Base-by-base conservation (phyloP, 1,140 invertebrate species). In the Papilio helenus region DNA sequence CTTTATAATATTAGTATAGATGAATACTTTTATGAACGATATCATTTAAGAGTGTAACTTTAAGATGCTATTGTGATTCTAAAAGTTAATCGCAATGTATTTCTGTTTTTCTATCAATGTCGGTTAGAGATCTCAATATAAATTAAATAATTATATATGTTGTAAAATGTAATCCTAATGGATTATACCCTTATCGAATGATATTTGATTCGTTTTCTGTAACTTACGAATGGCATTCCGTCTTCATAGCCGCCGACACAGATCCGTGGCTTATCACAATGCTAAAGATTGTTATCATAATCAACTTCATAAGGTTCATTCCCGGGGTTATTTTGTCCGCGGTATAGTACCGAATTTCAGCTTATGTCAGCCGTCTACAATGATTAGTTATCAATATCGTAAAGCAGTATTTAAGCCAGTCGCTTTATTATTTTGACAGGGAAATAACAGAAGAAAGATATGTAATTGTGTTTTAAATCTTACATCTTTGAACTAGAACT, bases 301-400 rank as follows among this genome's bases (percentile, higher is more conserved):
- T 77, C 76, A 77, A 65, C 34, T 76, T 61, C 76, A 65, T 65
- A 61, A 58, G 76, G 76, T 61, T 77, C n/a, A 77, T 77, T 77
- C 76, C 76, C 76, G 7, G 10, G 29, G 26, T 34, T 58, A 61
- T 26, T 51, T 51, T 51, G n/a, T 23, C 61, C 61, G 55, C 76
- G 76, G 76, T 77, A 77, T 2, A 61, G 55, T 77, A 77, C 76
- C 76, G 76, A 77, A 65, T 65, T 61, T 65, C 29, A 26, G 61
- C 61, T 65, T 61, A 61, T 34, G 18, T 55, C 46, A 58, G 46
- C 49, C 44, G 18, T 18, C 51, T 18, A 23, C 29, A 18, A 61
- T 39, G 23, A 76, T 76, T 49, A 23, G 12, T 51, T 55, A 76
- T 76, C 74, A 55, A n/a, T 42, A 18, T 55, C 34, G 74, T 34